phyloP scores from a whole-genome alignment of 2,888 invertebrate species.

The Pocota personata region DNA sequence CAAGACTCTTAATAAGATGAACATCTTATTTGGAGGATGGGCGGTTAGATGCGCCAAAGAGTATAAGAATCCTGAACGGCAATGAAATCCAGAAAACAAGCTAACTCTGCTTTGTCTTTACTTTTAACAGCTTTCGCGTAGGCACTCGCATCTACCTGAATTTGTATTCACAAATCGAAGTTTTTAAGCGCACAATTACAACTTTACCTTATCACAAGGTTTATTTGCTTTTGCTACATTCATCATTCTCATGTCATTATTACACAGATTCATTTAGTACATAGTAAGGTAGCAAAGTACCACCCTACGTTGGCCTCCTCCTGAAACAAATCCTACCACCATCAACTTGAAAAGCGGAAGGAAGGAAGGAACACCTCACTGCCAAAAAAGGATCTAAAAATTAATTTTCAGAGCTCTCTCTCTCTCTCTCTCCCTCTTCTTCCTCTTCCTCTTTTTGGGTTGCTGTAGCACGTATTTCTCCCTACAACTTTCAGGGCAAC shows the following conservation, averaged over 20 bases:
- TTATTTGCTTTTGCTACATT: background rate
- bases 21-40: too few species aligned
- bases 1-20: too few species aligned
- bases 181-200: too few species aligned
- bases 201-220: background rate
- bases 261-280: background rate
- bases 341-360: background rate
- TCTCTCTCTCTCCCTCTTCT: too few species aligned
- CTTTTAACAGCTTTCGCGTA: too few species aligned
- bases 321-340: background rate
- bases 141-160: too few species aligned
- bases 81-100: too few species aligned
- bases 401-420: background rate
- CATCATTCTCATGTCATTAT: background rate
- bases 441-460: background rate
- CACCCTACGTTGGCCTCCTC: background rate
- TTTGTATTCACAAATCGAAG: too few species aligned
- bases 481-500: background rate
- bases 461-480: background rate
- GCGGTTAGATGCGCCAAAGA: too few species aligned
- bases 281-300: background rate
- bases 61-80: too few species aligned
- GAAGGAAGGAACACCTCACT: background rate
- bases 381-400: background rate
- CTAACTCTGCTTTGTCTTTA: too few species aligned